A percentile compares a stretch with the other conserved stretches of the same genome.
These are phyloP conservation scores for Lophura nycthemera DNA, from an alignment of 2,113 vertebrate species.

Conservation along the genomic window DNA sequence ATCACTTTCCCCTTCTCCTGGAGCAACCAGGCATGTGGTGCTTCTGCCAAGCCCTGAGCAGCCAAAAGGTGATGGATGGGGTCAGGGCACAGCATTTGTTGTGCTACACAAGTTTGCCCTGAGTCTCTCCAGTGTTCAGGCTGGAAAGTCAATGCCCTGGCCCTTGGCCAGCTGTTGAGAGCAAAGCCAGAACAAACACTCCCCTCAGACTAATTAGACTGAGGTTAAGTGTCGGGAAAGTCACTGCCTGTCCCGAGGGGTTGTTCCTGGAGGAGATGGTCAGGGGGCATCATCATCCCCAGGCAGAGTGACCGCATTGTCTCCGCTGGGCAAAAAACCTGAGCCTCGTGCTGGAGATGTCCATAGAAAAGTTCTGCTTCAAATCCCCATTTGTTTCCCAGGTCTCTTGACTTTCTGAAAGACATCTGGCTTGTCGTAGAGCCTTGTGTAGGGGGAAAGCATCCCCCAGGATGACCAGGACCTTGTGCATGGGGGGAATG, in stretches of 20 bases:
- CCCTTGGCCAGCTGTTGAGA: accelerated
- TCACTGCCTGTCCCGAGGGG: not conserved
- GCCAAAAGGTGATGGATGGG: not conserved
- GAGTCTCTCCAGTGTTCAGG: not conserved
- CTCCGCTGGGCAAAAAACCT: not conserved
- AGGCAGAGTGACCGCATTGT: not conserved
- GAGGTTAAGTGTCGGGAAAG: not conserved
- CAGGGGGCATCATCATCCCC: not conserved
- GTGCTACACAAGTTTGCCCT: not conserved
- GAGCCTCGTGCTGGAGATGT: not conserved
- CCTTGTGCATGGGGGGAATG: not conserved
- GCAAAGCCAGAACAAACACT: conserved; percentile 38
- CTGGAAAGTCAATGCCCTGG: not conserved
- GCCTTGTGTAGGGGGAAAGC: not conserved
- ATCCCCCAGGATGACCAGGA: not conserved
- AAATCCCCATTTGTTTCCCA: not conserved
- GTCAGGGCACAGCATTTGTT: not conserved
- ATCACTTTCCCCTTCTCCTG: not conserved
- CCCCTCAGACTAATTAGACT: not conserved
- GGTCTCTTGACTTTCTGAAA: too few relatives aligned
- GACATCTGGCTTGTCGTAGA: not conserved
- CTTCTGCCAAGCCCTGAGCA: accelerated
- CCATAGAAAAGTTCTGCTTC: not conserved
- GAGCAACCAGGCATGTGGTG: accelerated
- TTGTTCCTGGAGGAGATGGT: not conserved